Conservation (phyloP, 2,797 vertebrate genomes). For the Sylvilagus floridanus region DNA sequence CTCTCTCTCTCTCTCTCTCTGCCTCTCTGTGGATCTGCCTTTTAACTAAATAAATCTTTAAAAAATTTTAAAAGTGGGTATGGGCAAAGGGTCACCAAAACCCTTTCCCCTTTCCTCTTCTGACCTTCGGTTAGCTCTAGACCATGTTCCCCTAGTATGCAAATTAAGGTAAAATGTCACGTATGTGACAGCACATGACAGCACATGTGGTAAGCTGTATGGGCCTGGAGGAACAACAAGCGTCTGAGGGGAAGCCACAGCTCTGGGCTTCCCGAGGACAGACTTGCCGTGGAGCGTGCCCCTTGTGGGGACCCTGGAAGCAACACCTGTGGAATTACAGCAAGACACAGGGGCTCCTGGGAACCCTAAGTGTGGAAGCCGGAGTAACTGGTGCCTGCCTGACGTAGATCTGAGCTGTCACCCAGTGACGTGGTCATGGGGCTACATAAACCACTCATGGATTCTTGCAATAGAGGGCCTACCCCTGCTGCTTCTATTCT, state of each 20-base stretch:
- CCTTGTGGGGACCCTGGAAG: background rate
- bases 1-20: no score
- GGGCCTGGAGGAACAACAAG: no score
- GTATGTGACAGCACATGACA: rapidly evolving
- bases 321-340: background rate
- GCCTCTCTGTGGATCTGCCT: no score
- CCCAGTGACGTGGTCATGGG: background rate
- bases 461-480: background rate
- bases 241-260: background rate
- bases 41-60: no score
- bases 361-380: background rate
- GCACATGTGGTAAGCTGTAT: background rate
- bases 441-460: background rate
- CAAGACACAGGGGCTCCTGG: background rate
- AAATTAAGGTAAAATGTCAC: background rate
- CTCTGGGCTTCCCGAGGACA: background rate
- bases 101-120: background rate
- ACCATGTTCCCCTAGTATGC: background rate
- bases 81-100: background rate
- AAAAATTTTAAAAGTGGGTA: background rate
- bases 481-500: background rate
- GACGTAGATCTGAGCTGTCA: background rate
- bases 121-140: background rate
- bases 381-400: background rate
- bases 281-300: background rate